Evolutionary conservation across 2,888 invertebrate species (phyloP).

Genomic region (Rhingia campestris): DNA sequence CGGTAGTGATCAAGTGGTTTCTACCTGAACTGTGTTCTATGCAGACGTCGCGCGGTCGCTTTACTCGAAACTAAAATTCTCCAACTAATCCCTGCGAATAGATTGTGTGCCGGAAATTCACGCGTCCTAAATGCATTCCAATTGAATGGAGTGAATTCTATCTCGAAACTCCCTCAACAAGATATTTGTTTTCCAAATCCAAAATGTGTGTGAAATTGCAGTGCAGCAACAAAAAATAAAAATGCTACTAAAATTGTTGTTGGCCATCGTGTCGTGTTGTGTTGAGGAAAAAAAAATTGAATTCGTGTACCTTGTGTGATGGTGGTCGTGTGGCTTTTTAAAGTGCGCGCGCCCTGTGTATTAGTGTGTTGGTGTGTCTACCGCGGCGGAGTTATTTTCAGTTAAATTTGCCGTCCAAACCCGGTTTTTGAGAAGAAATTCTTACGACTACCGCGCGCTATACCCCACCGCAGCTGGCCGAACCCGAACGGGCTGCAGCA

Average conservation of each 20-base stretch:
- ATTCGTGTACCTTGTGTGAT: constrained; percentile 30
- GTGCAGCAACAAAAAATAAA: constrained; percentile 3
- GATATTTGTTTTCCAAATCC: not conserved
- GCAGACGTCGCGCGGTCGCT: constrained; percentile 63
- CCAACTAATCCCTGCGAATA: not conserved
- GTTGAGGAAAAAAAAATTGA: constrained; percentile 5
- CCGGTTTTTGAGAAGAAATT: constrained; percentile 71
- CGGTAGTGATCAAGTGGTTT: constrained; percentile 64
- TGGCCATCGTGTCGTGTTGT: constrained; percentile 50
- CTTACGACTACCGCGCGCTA: constrained; percentile 44
- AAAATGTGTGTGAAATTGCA: constrained; percentile 10
- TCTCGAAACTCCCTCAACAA: not conserved
- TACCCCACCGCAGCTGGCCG: constrained; percentile 30
- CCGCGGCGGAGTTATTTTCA: constrained; percentile 62
- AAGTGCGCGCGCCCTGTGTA: constrained; percentile 21
- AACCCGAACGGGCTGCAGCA: constrained; percentile 3
- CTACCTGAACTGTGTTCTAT: constrained; percentile 62
- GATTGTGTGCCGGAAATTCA: constrained; percentile 2
- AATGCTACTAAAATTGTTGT: constrained; percentile 33
- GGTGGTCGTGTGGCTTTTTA: constrained; percentile 15
- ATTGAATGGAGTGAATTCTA: not conserved
- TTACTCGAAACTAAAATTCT: constrained; percentile 5
- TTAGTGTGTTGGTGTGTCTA: constrained; percentile 46
- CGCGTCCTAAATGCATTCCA: not conserved
- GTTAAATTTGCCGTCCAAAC: constrained; percentile 64